Conservation (phyloP, 37 sponge, comb jelly and placozoan species). For the Theonella swinhoei region DNA sequence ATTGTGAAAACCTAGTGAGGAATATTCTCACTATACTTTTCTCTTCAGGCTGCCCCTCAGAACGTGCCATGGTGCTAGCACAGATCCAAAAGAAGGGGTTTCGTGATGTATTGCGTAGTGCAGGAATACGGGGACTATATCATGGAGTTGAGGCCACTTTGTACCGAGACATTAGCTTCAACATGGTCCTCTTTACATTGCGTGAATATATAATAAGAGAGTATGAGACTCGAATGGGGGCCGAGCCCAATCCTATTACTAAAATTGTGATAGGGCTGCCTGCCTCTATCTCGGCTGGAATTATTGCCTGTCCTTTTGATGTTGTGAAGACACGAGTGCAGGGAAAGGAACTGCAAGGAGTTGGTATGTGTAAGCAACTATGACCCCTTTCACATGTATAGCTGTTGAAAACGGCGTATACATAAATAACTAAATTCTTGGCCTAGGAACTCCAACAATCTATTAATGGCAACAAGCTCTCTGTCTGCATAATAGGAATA, state of each 20-base stretch:
- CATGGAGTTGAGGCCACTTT: constrained; percentile 62
- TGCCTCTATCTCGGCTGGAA: constrained; percentile 59
- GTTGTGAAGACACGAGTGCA: constrained; percentile 89
- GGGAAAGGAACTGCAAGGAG: constrained; percentile 30
- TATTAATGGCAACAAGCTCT: too few species aligned
- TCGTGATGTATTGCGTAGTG: constrained; percentile 40
- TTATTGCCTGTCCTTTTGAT: constrained; percentile 79
- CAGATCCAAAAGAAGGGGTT: constrained; percentile 76
- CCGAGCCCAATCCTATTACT: constrained; percentile 10
- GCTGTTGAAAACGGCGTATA: too few species aligned
- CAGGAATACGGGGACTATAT: constrained; percentile 73
- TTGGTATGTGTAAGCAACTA: not conserved
- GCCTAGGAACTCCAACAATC: too few species aligned
- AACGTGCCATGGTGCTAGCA: constrained; percentile 86
- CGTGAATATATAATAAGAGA: constrained; percentile 38
- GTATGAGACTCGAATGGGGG: constrained; percentile 15
- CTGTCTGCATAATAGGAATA: too few species aligned
- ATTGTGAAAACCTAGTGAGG: too few species aligned
- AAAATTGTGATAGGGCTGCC: constrained; percentile 49
- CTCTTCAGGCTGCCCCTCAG: constrained; percentile 88
- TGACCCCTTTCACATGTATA: not conserved
- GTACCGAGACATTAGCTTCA: constrained; percentile 86
- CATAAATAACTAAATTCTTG: too few species aligned
- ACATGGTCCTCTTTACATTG: constrained; percentile 63
- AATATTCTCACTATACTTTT: too few species aligned